Evolutionary conservation across 2,113 vertebrate species (phyloP), one percentile per base, ranked within the genome.

Genomic region (Cairina moschata): DNA sequence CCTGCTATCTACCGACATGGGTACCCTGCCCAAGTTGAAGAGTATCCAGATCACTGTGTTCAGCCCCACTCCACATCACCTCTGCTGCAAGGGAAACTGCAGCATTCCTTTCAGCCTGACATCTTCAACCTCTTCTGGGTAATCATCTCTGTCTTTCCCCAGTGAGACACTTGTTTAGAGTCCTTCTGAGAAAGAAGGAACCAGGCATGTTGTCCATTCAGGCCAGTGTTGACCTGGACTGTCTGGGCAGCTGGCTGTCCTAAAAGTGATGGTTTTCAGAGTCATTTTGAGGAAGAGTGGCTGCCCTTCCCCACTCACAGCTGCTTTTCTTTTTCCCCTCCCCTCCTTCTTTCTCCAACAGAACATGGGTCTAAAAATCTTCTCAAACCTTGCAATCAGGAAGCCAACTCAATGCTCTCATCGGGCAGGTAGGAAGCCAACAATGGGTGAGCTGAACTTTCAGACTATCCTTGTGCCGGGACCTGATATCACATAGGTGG

Each of bases 361-460:
- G 97, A 90, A 73, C 4, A 71, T 93, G 88, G 96, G 97, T 25
- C 84, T 98, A 95, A 98, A 98, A 94, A 76, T 97, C 75, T 91
- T 97, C 84, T 96, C 93, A 46, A 97, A 98, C 28, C 88, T 95
- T 55, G 32, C 46, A 29, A 95, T 97, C 87, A 97, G 90, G 95
- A 97, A 92, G 67, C 96, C 93, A 0, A 80, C 86, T 26, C 83
- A 79, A 12, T 97, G 96, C 74, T 66, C 75, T 38, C 94, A 55
- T 23, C 40, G 21, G 5, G 13, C 0, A 0, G 80, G 92, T 7
- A 73, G 83, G 81, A 90, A 72, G 65, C 31, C 32, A 62, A 5
- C 95, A 7, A 6, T 12, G 17, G 95, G 96, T 97, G 54, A 95
- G 93, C 9, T 65, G 81, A 40, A 17, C 42, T 86, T 91, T 60